Evolutionary conservation across 2,797 vertebrate genomes (phyloP), one percentile per base, ranked within the genome.

Genomic region (Cossypha niveicapilla): DNA sequence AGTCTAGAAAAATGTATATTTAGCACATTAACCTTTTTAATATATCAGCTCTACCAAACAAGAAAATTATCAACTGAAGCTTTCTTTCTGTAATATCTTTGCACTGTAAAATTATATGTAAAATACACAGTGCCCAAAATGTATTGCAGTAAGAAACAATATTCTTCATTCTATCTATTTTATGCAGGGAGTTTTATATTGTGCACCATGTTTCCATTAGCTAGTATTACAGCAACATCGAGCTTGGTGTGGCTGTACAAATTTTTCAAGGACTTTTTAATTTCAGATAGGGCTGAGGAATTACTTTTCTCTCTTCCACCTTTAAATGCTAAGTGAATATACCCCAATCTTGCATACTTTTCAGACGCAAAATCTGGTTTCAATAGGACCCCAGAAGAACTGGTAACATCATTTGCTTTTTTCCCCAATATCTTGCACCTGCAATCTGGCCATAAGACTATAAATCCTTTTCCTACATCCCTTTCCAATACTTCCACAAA

Each of bases 61-160:
- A 93, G 68, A 75, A 92, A 50, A 83, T 66, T 41, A 54, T 28
- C 39, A 82, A 91, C 71, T 61, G 79, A 94, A 92, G 30, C 17
- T 72, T 95, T 88, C 45, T 87, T 93, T 90, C 65, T 87, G n/a
- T 80, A 89, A 79, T 74, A 65, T 74, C 50, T 86, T 80, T 82
- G 32, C 30, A 67, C 41, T 2, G 1, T 71, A 74, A 92, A 89
- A 94, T 92, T 85, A 85, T 80, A 72, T 44, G 44, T 70, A 82
- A 94, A 94, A 73, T 63, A 84, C 30, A 75, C 30, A 54, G 17
- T 32, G 13, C 7, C 19, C 56, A 76, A 86, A 92, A 86, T 25
- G 7, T n/a, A 81, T 41, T 81, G 7, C 41, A 51, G 25, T 57
- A 67, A 68, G 57, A 80, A 95, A 87, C 41, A 79, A 42, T 53